Evolutionary conservation across 2,888 invertebrate species (phyloP).

Genomic region (Selenia dentaria): DNA sequence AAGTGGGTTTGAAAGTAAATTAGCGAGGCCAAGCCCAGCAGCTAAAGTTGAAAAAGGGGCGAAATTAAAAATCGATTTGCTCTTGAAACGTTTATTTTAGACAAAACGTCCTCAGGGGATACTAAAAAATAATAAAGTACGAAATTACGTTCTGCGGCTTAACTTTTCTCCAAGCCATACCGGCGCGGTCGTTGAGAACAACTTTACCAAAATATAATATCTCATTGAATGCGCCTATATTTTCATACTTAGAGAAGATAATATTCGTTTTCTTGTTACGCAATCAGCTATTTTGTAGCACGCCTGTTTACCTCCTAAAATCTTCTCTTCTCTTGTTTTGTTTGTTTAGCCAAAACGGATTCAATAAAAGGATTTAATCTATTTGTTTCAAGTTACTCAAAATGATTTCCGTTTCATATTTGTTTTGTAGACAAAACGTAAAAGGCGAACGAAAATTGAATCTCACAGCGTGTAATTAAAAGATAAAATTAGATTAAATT

Average conservation of each 20-base stretch:
- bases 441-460: conserved; percentile 31
- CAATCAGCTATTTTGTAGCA: conserved; percentile 37
- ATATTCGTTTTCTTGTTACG: conserved; percentile 31
- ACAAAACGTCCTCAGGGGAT: conserved; percentile 48
- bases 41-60: conserved; percentile 23
- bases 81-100: conserved; percentile 53
- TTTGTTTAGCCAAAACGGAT: conserved; percentile 9
- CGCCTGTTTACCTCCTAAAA: conserved; percentile 13
- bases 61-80: conserved; percentile 54
- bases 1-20: conserved; percentile 28
- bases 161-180: conserved; percentile 56
- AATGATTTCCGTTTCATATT: conserved; percentile 25
- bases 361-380: conserved; percentile 7
- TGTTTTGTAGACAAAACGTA: conserved; percentile 22
- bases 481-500: conserved; percentile 41
- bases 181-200: conserved; percentile 36
- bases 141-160: conserved; percentile 58
- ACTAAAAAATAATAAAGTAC: conserved; percentile 64
- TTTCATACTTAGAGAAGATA: conserved; percentile 27
- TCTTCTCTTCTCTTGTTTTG: conserved; percentile 13
- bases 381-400: conserved; percentile 17
- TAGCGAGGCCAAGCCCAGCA: conserved; percentile 23
- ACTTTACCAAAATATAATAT: conserved; percentile 53
- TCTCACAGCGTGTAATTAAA: conserved; percentile 32
- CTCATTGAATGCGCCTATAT: conserved; percentile 34